Conservation (phyloP, 2,888 invertebrate genomes). For the Coelopa pilipes region DNA sequence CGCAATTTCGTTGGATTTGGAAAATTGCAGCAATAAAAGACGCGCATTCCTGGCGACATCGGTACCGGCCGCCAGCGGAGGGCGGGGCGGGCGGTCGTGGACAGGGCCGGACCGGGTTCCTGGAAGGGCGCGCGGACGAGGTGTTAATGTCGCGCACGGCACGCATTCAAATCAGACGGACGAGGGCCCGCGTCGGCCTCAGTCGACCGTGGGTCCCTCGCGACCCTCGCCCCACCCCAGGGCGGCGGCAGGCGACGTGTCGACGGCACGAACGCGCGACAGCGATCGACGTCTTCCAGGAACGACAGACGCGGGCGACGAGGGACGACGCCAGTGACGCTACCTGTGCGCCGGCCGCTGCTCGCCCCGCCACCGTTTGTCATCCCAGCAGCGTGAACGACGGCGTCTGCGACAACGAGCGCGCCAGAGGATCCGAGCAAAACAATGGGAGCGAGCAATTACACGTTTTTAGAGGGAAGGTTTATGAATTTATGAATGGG, state of each 20-base stretch:
- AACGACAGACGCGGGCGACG: constrained; percentile 5
- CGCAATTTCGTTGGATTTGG: constrained; percentile 33
- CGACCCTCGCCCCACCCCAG: background rate
- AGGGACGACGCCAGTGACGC: constrained; percentile 1
- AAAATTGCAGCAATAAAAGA: constrained; percentile 36
- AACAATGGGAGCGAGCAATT: constrained; percentile 4
- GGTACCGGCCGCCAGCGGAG: background rate
- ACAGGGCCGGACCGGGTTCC: background rate
- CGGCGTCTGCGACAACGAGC: too few relatives aligned
- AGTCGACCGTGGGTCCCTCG: too few relatives aligned
- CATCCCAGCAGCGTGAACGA: background rate
- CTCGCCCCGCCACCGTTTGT: constrained; percentile 13
- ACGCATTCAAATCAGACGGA: constrained; percentile 25
- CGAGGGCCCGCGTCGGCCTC: too few relatives aligned
- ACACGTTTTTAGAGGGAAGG: constrained; percentile 27
- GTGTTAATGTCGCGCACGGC: constrained; percentile 30
- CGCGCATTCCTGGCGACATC: constrained; percentile 13
- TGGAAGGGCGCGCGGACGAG: constrained; percentile 7
- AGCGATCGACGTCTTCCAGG: background rate
- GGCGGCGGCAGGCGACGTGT: background rate
- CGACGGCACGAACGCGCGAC: background rate
- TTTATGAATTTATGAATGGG: constrained; percentile 26
- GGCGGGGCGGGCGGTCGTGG: background rate
- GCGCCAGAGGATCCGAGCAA: background rate
- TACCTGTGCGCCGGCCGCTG: constrained; percentile 14